A percentile compares a stretch with the other conserved stretches of the same genome.
Evolutionary conservation across 2,888 invertebrate species (phyloP).

Genomic region (Cheilosia soror): DNA sequence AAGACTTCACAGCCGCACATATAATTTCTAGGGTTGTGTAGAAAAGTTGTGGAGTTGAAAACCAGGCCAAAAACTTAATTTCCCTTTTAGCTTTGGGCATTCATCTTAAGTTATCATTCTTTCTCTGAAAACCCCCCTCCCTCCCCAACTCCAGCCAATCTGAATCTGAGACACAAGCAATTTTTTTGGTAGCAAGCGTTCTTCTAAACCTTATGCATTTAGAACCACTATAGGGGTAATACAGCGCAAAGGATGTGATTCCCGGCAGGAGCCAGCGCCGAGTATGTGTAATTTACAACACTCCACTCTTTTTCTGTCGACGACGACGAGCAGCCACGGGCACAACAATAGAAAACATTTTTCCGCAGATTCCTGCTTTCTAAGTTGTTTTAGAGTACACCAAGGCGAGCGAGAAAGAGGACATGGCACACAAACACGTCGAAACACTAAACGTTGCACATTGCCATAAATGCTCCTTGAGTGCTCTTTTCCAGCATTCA

Average conservation of each 20-base stretch:
- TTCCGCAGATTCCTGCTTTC: conserved; percentile 42
- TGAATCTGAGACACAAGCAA: not conserved
- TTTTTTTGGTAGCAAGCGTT: conserved; percentile 14
- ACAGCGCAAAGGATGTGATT: conserved; percentile 34
- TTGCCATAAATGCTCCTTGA: conserved; percentile 72
- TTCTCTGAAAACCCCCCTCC: not conserved
- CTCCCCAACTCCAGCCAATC: conserved; percentile 3
- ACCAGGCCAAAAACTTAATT: conserved; percentile 73
- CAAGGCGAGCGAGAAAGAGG: conserved; percentile 14
- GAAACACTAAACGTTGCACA: conserved; percentile 70
- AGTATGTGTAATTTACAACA: conserved; percentile 71
- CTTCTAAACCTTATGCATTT: conserved; percentile 1
- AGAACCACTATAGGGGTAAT: not conserved
- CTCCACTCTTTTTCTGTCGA: conserved; percentile 5
- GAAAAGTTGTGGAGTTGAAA: conserved; percentile 16
- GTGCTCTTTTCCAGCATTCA: conserved; percentile 62
- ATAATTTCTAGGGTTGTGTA: conserved; percentile 26
- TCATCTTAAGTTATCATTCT: conserved; percentile 29
- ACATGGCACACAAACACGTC: conserved; percentile 37
- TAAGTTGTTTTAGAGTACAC: conserved; percentile 56
- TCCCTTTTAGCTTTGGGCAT: conserved; percentile 60
- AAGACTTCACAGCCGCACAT: not conserved
- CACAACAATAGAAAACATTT: conserved; percentile 70
- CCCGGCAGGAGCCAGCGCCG: conserved; percentile 1
- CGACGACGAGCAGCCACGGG: not conserved